phyloP scores from a whole-genome alignment of 1,140 invertebrate genomes.

The Xylocopa sonorina region DNA sequence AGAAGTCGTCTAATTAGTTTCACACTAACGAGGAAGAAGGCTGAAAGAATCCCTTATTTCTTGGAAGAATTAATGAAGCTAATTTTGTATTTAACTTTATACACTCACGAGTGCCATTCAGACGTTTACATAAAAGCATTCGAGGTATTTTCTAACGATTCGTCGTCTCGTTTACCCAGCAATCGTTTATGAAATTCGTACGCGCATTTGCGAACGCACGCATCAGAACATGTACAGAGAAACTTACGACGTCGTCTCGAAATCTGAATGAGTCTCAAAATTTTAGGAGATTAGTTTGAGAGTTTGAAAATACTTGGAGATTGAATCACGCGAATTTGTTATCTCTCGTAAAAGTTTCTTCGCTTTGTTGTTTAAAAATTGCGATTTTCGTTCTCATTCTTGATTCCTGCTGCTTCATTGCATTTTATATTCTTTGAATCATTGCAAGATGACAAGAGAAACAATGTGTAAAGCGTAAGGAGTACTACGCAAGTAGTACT shows the following conservation, averaged over 20 bases:
- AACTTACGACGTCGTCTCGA: constrained; percentile 9
- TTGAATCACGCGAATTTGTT: neutral
- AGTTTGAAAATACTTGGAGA: neutral
- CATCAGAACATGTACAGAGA: neutral
- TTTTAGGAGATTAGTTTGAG: neutral
- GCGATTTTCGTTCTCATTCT: neutral
- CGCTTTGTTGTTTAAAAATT: neutral
- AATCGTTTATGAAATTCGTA: neutral
- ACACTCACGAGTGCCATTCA: constrained; percentile 54
- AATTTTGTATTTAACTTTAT: constrained; percentile 64
- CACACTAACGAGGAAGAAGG: constrained; percentile 51
- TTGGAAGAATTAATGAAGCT: constrained; percentile 55
- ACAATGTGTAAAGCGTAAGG: too few relatives aligned
- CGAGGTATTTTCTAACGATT: constrained; percentile 32
- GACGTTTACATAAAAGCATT: constrained; percentile 47
- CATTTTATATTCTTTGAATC: neutral
- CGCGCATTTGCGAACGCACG: neutral
- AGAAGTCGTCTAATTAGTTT: constrained; percentile 64
- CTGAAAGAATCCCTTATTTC: constrained; percentile 46
- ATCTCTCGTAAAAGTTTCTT: constrained; percentile 10
- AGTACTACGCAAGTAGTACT: constrained; percentile 19
- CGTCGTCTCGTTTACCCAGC: neutral
- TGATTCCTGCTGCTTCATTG: neutral
- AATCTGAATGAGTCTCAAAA: neutral
- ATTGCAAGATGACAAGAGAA: too few relatives aligned